Conservation (phyloP, 2,797 vertebrate species). For the Epinephelus coioides region DNA sequence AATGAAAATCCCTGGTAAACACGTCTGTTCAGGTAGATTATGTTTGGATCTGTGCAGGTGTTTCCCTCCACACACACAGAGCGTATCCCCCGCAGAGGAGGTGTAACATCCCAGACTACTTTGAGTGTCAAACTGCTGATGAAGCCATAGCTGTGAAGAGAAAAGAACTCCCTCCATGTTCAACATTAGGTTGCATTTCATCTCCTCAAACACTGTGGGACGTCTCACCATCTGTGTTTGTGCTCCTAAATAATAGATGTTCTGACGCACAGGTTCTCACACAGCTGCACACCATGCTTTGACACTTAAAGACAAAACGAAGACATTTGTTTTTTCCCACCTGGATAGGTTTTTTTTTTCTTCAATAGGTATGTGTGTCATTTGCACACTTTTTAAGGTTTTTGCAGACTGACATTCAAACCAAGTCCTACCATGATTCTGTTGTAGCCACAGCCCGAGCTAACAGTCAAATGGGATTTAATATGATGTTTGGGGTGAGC, state of each 20-base stretch:
- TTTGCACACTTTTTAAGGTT: constrained; percentile 1
- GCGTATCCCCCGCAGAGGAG: background rate
- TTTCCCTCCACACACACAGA: background rate
- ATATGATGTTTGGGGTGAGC: no score
- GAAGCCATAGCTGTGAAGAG: constrained; percentile 32
- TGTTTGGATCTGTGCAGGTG: constrained; percentile 1
- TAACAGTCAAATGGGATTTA: background rate
- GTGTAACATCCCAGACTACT: constrained; percentile 13
- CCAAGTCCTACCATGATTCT: background rate
- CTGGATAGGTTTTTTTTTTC: background rate
- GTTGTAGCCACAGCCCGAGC: background rate
- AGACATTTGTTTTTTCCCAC: constrained; percentile 22
- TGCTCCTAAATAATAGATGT: constrained; percentile 67
- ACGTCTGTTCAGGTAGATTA: background rate
- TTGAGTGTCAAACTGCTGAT: constrained; percentile 32
- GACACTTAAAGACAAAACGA: constrained; percentile 35
- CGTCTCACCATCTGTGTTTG: constrained; percentile 58
- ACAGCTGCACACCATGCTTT: constrained; percentile 36
- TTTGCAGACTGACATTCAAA: background rate
- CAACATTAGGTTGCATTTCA: constrained; percentile 44
- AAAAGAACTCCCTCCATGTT: constrained; percentile 37
- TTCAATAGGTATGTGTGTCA: background rate
- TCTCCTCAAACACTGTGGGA: constrained; percentile 46
- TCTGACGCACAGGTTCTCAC: constrained; percentile 25
- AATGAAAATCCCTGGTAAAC: background rate